phyloP scores from a whole-genome alignment of 2,113 vertebrate genomes.

The Salvelinus fontinalis region DNA sequence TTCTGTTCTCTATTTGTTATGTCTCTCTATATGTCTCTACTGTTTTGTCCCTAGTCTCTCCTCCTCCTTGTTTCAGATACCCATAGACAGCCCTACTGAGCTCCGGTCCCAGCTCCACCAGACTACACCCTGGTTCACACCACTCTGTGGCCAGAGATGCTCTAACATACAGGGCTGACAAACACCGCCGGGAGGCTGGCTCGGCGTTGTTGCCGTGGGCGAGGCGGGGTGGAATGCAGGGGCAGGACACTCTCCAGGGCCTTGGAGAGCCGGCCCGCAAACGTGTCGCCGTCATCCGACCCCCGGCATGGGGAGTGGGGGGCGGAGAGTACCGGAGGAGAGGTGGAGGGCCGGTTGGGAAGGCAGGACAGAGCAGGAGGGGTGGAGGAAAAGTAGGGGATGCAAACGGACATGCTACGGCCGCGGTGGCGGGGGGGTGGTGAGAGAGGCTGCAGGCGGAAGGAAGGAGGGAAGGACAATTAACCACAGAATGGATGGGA shows the following conservation, averaged over 20 bases:
- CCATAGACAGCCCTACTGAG: constrained; percentile 2
- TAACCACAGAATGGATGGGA: background rate
- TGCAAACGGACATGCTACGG: constrained; percentile 98
- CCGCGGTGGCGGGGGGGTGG: constrained; percentile 71
- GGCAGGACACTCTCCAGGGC: constrained; percentile 95
- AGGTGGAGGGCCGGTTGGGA: constrained; percentile 80
- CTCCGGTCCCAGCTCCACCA: background rate
- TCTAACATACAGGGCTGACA: constrained; percentile 94
- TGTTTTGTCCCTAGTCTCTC: background rate
- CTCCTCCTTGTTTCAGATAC: constrained; percentile 26
- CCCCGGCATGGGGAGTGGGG: constrained; percentile 79
- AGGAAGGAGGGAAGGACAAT: constrained; percentile 21
- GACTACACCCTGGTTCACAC: constrained; percentile 58
- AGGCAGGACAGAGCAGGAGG: constrained; percentile 64
- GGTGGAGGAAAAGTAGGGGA: constrained; percentile 85
- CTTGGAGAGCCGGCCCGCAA: constrained; percentile 94
- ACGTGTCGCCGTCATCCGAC: constrained; percentile 85
- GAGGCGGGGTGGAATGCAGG: constrained; percentile 84
- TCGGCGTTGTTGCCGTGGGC: constrained; percentile 82
- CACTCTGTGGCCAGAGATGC: constrained; percentile 63
- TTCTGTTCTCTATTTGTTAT: background rate
- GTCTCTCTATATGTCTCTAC: background rate
- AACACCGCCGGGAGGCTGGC: constrained; percentile 96
- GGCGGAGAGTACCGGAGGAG: constrained; percentile 83
- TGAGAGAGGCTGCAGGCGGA: constrained; percentile 60